Conservation (phyloP, 2,113 vertebrate genomes). For the Carassius gibelio region DNA sequence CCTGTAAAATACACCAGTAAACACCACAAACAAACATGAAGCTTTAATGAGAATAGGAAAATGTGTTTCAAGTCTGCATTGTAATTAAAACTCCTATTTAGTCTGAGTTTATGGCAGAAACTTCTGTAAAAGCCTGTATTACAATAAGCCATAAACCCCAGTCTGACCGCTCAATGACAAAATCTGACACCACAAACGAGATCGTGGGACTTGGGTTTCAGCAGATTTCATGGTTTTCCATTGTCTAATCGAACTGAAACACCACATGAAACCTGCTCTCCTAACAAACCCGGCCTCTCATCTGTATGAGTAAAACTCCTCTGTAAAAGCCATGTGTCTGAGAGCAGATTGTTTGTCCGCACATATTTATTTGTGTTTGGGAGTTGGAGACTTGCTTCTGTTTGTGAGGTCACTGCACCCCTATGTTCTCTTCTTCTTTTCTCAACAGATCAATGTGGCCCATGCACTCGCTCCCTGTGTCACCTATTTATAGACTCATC, state of each 20-base stretch:
- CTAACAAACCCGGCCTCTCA: slow-evolving; percentile 27
- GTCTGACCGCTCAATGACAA: not conserved
- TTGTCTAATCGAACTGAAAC: slow-evolving; percentile 37
- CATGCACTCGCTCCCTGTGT: slow-evolving; percentile 11
- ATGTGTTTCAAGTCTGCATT: slow-evolving; percentile 22
- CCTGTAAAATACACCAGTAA: slow-evolving; percentile 33
- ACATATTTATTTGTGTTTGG: slow-evolving; percentile 45
- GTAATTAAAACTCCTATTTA: slow-evolving; percentile 35
- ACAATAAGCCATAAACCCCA: slow-evolving; percentile 31
- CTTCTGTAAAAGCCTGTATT: slow-evolving; percentile 18
- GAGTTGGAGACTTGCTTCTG: slow-evolving; percentile 26
- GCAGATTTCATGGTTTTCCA: slow-evolving; percentile 14
- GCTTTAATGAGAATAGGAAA: slow-evolving; percentile 38
- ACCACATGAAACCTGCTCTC: slow-evolving; percentile 38
- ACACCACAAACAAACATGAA: slow-evolving; percentile 45
- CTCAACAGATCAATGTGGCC: slow-evolving; percentile 29
- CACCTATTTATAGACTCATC: slow-evolving; percentile 50
- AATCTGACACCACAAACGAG: slow-evolving; percentile 14
- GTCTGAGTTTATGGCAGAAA: slow-evolving; percentile 9
- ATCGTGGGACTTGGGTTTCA: not conserved
- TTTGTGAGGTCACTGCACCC: slow-evolving; percentile 50
- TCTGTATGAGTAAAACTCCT: slow-evolving; percentile 34
- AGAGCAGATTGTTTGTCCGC: slow-evolving; percentile 45
- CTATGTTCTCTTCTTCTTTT: slow-evolving; percentile 17
- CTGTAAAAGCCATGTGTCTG: slow-evolving; percentile 40